These are phyloP conservation scores for Empidonax traillii DNA, from an alignment of 2,113 vertebrate genomes.

Conservation along the genomic window DNA sequence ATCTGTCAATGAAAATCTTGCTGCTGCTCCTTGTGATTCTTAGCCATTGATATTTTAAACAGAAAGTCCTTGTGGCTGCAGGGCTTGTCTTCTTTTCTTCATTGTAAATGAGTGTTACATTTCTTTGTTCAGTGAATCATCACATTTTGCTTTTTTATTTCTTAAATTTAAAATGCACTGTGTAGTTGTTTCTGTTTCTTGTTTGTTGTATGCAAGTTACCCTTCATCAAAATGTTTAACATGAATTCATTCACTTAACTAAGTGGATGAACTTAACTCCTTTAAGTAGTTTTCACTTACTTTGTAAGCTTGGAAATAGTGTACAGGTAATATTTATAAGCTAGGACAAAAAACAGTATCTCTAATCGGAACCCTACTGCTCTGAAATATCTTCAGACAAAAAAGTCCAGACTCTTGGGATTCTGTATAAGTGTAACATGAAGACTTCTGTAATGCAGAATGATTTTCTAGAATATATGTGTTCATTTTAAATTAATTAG, in stretches of 20 bases:
- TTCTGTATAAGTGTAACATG: slow-evolving; percentile 56
- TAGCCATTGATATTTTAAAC: not conserved
- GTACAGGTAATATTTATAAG: slow-evolving; percentile 72
- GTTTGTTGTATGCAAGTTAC: not conserved
- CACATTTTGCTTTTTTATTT: slow-evolving; percentile 1
- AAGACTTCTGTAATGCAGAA: slow-evolving; percentile 60
- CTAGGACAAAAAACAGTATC: slow-evolving; percentile 67
- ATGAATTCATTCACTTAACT: slow-evolving; percentile 66
- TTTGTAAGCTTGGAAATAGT: slow-evolving; percentile 73
- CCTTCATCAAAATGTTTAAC: slow-evolving; percentile 38
- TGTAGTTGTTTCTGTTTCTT: slow-evolving; percentile 52
- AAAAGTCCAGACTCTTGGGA: slow-evolving; percentile 57
- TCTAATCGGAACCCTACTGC: slow-evolving; percentile 68
- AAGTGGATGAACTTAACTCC: not conserved
- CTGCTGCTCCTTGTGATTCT: slow-evolving; percentile 14
- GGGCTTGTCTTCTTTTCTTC: not conserved
- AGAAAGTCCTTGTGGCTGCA: not conserved
- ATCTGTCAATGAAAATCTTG: not conserved
- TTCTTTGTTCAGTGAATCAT: slow-evolving; percentile 17
- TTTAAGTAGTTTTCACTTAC: slow-evolving; percentile 70
- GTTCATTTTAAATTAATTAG: slow-evolving; percentile 58
- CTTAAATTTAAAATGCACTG: slow-evolving; percentile 18
- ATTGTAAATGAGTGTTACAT: not conserved
- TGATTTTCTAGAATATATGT: slow-evolving; percentile 57
- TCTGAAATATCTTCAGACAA: slow-evolving; percentile 62